Base-by-base conservation (phyloP, 2,113 vertebrate species). In the Periophthalmus modestus region DNA sequence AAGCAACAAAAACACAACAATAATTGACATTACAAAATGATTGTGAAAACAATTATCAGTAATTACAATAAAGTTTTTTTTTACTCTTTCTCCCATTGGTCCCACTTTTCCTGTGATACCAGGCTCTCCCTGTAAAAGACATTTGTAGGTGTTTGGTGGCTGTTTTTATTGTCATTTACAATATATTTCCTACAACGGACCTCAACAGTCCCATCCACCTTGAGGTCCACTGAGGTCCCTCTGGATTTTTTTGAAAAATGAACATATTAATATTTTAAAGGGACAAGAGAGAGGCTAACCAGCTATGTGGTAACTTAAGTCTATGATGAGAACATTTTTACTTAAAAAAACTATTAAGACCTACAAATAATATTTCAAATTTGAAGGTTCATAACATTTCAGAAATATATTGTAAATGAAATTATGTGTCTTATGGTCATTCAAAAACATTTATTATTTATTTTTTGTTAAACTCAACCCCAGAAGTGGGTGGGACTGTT, bases 51-150 rank as follows among this genome's bases (percentile, higher is more conserved):
- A 24, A 69, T 19, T 55, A 69, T 75, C 77, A 68, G 28, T 47
- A 55, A 79, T 23, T n/a, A 24, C 3, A 19, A 48, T 67, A 55
- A 54, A 65, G 72, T 57, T 28, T 78, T 63, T n/a, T 87, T 90
- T 92, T 91, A 99, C 97, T 94, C 95, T 94, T 79, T 99, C 97
- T 65, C 97, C 97, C 89, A 95, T 88, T 34, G 94, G 85, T 48
- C 97, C 97, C 1, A 95, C 94, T 18, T 90, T 94, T 65, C 97
- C 97, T 14, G 89, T 77, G 81, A 95, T 79, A 24, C 97, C 97
- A 11, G 94, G 87, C 74, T 99, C 97, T 23, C 97, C 97, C 97
- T 98, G 87, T 36, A 87, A 24, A 48, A 78, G 4, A 83, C 54
- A 84, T 57, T 59, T 33, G 47, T 43, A 19, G 3, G 16, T 50